Evolutionary conservation across 2,797 vertebrate species (phyloP), one percentile per base, ranked within the genome.

Genomic region (Sebastes oblongus): DNA sequence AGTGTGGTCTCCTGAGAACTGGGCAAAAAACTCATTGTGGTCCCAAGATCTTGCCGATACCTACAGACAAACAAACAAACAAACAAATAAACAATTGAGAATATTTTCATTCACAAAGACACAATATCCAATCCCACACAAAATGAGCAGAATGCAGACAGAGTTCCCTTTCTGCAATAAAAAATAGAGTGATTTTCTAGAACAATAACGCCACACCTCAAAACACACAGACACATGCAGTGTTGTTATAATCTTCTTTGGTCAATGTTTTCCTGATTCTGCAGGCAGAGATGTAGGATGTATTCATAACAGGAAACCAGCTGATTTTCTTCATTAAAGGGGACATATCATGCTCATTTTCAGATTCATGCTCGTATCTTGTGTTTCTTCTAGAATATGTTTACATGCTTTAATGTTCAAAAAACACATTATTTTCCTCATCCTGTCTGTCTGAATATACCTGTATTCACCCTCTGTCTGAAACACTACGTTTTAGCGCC

Each of bases 1-100:
- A 4, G 98, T 97, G 89, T 99, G 98, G 89, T 99, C 98, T 87
- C 98, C 98, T 89, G 98, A 97, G 94, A 99, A 99, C 92, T 99
- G 98, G 39, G 98, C 98, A 83, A 99, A 99, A 91, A 98, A 98
- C 89, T 99, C 98, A 62, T 99, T 99, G 94, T 99, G 98, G 95
- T 99, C 98, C 98, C 98, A 99, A 24, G 98, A 99, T 74, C 97
- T 96, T 39, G 98, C 97, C 0, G 98, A 99, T 80, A 99, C 98
- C 98, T 99, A 16, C 5, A 85, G 11, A 77, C 5, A 66, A 69
- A 80, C 16, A 84, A 14, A 34, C 3, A 50, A 25, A 80, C 16
- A 84, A 18, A 34, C 2, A 50, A 27, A 56, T 0, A 13, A 4
- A 18, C 8, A 14, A 12, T 2, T 30, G 4, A 55, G 6, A n/a